Percentiles rank a stretch among this genome's conserved stretches.
Conservation (phyloP, 2,797 vertebrate genomes). For the Hippoglossus hippoglossus region DNA sequence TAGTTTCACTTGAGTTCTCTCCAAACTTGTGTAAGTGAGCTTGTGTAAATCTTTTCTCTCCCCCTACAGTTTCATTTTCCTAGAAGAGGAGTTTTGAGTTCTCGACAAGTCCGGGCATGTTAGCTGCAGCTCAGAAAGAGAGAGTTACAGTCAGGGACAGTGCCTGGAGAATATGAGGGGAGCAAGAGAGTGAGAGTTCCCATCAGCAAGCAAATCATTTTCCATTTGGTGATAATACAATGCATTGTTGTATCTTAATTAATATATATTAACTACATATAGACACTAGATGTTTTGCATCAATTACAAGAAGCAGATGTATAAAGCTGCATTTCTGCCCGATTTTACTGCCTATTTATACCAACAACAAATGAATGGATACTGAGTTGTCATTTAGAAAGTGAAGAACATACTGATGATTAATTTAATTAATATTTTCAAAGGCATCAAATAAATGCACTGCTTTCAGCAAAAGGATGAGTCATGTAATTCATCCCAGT, state of each 20-base stretch:
- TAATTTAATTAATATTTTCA: too few species aligned
- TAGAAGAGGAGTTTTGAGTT: conserved; percentile 38
- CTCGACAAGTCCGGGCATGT: conserved; percentile 72
- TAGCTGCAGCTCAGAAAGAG: conserved; percentile 42
- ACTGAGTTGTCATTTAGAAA: too few species aligned
- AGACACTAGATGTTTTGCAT: neutral
- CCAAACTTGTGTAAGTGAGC: conserved; percentile 15
- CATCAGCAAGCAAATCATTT: neutral
- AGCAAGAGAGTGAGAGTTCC: conserved; percentile 17
- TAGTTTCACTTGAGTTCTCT: conserved; percentile 20
- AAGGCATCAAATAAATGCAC: too few species aligned
- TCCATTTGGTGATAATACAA: neutral
- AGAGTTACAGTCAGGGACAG: conserved; percentile 45
- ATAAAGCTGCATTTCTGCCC: neutral
- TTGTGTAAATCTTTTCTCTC: conserved; percentile 43
- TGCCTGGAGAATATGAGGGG: conserved; percentile 27
- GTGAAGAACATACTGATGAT: too few species aligned
- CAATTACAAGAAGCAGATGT: neutral
- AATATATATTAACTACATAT: neutral
- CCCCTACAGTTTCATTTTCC: conserved; percentile 52
- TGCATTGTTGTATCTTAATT: neutral
- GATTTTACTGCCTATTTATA: too few species aligned
- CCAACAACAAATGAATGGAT: too few species aligned
- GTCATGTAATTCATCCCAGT: too few species aligned
- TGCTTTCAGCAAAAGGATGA: too few species aligned